phyloP scores from a whole-genome alignment of 2,113 vertebrate species.

The Xyrauchen texanus region DNA sequence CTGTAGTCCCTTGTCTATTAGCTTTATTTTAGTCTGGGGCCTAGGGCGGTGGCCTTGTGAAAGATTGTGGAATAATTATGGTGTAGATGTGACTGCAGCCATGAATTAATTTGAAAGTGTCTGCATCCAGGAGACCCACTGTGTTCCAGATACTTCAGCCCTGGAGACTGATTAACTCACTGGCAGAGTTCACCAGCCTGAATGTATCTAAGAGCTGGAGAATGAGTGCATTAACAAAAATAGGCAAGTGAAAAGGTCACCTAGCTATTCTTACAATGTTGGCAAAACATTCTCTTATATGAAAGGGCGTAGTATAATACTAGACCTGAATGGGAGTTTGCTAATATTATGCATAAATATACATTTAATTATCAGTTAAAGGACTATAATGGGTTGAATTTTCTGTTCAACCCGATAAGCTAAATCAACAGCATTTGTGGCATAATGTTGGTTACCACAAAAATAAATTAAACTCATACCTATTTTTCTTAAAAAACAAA shows the following conservation, averaged over 20 bases:
- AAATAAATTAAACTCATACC: too few relatives aligned
- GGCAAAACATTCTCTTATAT: conserved; percentile 15
- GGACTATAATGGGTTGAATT: too few relatives aligned
- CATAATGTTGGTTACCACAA: too few relatives aligned
- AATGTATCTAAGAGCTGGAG: conserved; percentile 26
- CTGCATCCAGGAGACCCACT: conserved; percentile 33
- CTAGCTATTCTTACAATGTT: conserved; percentile 28
- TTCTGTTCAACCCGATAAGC: too few relatives aligned
- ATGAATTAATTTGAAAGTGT: conserved; percentile 24
- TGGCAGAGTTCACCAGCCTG: conserved; percentile 13
- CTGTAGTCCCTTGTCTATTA: background rate
- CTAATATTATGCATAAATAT: background rate
- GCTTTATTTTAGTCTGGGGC: background rate
- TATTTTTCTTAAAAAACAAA: too few relatives aligned
- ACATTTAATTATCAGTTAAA: too few relatives aligned
- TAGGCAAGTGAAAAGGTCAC: conserved; percentile 32
- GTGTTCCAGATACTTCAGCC: conserved; percentile 50
- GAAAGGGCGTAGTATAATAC: conserved; percentile 5
- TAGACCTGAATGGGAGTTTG: background rate
- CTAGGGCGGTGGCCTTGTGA: background rate
- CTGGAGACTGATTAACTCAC: conserved; percentile 43
- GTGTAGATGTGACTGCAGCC: conserved; percentile 25
- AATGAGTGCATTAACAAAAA: conserved; percentile 27
- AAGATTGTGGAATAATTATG: conserved; percentile 32
- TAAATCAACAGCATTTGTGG: too few relatives aligned